Percentiles rank a stretch among this genome's conserved stretches.
phyloP scores from a whole-genome alignment of 92 coral and sea anemone genomes.

The Actinernus sp. region DNA sequence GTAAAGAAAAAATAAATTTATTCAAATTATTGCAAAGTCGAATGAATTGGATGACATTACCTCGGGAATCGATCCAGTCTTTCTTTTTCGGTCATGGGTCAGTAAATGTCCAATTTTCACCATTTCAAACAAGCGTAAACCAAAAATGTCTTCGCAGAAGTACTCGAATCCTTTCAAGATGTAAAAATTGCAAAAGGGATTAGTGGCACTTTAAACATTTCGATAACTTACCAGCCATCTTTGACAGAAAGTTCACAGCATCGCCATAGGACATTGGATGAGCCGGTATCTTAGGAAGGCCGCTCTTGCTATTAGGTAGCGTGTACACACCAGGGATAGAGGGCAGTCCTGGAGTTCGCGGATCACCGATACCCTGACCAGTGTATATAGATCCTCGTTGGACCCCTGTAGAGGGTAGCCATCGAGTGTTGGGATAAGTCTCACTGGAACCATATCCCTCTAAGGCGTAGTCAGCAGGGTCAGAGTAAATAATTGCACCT shows the following conservation, averaged over 20 bases:
- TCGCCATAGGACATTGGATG: constrained; percentile 94
- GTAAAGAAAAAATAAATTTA: too few relatives aligned
- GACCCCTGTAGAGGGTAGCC: constrained; percentile 87
- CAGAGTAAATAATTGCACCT: constrained; percentile 89
- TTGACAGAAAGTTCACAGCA: constrained; percentile 76
- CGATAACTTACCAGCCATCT: constrained; percentile 39
- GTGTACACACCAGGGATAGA: constrained; percentile 84
- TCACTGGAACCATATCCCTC: constrained; percentile 53
- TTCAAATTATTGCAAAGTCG: too few relatives aligned
- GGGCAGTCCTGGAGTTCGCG: constrained; percentile 91
- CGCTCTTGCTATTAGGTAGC: constrained; percentile 41
- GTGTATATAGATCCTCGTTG: constrained; percentile 87
- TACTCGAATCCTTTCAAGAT: too few relatives aligned
- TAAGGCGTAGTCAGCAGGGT: constrained; percentile 83
- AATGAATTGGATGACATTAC: too few relatives aligned
- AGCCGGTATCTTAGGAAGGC: constrained; percentile 91
- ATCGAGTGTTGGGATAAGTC: constrained; percentile 79
- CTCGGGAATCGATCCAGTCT: too few relatives aligned
- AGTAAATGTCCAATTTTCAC: too few relatives aligned
- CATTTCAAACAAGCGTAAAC: too few relatives aligned
- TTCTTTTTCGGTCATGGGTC: too few relatives aligned
- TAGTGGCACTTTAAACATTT: too few relatives aligned
- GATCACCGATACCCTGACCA: constrained; percentile 82
- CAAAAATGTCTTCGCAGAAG: too few relatives aligned
- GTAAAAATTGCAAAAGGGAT: too few relatives aligned